Base-by-base conservation (phyloP, 1,140 invertebrate genomes). In the Meloidogyne hapla region DNA sequence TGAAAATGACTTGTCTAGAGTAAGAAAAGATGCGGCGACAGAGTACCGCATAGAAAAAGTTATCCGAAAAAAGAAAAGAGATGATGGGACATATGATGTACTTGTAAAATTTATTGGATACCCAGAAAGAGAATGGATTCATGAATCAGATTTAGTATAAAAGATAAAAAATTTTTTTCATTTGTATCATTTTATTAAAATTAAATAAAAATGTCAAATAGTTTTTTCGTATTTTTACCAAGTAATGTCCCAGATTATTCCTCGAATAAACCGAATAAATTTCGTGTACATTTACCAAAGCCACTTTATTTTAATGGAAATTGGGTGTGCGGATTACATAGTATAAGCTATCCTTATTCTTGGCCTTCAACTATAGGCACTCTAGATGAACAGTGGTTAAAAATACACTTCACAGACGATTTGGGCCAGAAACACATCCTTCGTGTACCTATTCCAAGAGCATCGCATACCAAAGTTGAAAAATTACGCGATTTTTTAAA, bases 121-220 rank as follows among this genome's bases (percentile, higher is more conserved):
- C 23, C 69, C 69, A 68, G 69, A 48, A 23, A 72, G 62, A 21
- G 69, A 48, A 72, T 72, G 69, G 69, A 72, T 72, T n/a, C 45
- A 48, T 5, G 69, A 72, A 23, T 23, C 69, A 1, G 18, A 72
- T 18, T 42, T 72, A 38, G 69, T 72, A 48, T 72, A 23, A 66
- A 68, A 40, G 21, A 33, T 28, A n/a, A n/a, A n/a, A 25, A 5
- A 10, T 68, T 21, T 18, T 12, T 13, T 18, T 21, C 15, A 5
- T 6, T 18, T 12, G 33, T 72, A 23, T 21, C 69, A 66, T 66
- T 70, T 72, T 68, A 23, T 64, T 69, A 9, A 66, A 33, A 33
- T 33, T 71, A 62, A 9, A 69, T 72, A 72, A 23, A 72, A 72
- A 72, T 72, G 62, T 48, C 69, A 21, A 72, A 72, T 33, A 61